phyloP scores from a whole-genome alignment of 2,888 invertebrate genomes.

The Diploptera punctata region DNA sequence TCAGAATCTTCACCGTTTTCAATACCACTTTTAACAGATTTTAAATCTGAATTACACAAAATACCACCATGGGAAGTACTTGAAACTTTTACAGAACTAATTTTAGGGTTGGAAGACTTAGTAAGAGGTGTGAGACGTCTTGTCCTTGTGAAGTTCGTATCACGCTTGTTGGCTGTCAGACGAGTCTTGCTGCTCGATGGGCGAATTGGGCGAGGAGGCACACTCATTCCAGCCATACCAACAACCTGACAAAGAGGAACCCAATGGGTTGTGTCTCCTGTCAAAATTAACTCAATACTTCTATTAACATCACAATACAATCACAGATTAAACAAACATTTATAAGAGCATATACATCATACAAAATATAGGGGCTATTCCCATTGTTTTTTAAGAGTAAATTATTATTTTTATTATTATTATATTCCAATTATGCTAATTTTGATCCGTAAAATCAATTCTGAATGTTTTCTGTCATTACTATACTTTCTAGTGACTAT shows the following conservation, averaged over 20 bases:
- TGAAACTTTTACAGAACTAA: background rate
- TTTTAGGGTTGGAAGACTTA: conserved; percentile 5
- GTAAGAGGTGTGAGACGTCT: conserved; percentile 31
- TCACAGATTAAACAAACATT: no score
- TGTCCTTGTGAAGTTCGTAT: background rate
- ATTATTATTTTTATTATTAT: no score
- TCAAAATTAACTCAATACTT: no score
- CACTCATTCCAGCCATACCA: conserved; percentile 14
- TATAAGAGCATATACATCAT: no score
- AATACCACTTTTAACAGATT: background rate
- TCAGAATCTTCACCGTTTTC: conserved; percentile 26
- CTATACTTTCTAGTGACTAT: no score
- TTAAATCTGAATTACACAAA: background rate
- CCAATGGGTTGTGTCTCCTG: conserved; percentile 5
- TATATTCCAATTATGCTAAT: no score
- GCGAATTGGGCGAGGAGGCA: background rate
- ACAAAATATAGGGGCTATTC: no score
- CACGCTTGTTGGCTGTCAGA: background rate
- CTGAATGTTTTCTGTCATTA: no score
- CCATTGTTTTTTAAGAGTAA: no score
- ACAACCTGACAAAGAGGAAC: conserved; percentile 30
- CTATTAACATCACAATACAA: no score
- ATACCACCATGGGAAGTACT: background rate
- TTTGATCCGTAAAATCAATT: no score
- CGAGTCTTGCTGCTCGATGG: conserved; percentile 7